phyloP scores from a whole-genome alignment of 2,113 vertebrate genomes.

The Chitala chitala region DNA sequence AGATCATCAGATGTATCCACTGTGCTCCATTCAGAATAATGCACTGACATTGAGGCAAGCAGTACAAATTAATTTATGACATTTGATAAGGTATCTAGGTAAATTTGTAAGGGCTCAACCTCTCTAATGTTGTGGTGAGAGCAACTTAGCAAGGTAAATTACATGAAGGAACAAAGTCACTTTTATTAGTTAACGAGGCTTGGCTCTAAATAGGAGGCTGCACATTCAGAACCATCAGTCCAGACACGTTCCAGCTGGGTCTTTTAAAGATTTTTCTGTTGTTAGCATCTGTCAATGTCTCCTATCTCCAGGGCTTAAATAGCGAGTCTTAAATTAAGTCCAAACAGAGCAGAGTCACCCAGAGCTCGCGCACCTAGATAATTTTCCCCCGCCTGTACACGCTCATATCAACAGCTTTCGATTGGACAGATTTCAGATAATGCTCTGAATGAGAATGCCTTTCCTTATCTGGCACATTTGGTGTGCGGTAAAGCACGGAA shows the following conservation, averaged over 20 bases:
- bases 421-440: not conserved
- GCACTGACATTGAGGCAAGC: too few relatives aligned
- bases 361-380: not conserved
- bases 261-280: not conserved
- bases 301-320: not conserved
- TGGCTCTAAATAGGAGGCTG: too few relatives aligned
- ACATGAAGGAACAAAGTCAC: too few relatives aligned
- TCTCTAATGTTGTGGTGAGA: too few relatives aligned
- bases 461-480: not conserved
- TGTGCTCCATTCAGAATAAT: too few relatives aligned
- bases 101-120: too few relatives aligned
- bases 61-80: too few relatives aligned
- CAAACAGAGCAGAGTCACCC: not conserved
- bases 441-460: not conserved
- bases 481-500: too few relatives aligned
- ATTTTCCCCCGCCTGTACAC: not conserved
- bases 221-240: not conserved
- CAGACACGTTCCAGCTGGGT: not conserved
- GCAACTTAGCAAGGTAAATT: too few relatives aligned
- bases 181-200: too few relatives aligned
- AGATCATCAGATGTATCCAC: too few relatives aligned
- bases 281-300: not conserved
- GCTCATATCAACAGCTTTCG: not conserved
- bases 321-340: not conserved
- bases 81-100: too few relatives aligned